Conservation (phyloP, 2,888 invertebrate genomes). For the Villa cingulata region DNA sequence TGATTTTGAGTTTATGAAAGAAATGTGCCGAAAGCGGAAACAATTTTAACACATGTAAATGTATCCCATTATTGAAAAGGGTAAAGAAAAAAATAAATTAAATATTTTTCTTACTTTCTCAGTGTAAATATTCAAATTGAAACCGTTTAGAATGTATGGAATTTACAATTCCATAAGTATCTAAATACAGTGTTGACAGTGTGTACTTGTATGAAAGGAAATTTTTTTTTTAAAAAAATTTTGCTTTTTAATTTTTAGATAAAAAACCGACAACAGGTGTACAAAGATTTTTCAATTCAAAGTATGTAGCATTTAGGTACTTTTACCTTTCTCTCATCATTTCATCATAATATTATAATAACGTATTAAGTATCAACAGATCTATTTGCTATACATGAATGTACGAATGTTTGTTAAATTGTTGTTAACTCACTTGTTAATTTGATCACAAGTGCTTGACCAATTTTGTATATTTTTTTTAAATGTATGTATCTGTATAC, state of each 20-base stretch:
- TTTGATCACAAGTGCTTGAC: neutral
- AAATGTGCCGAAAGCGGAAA: conserved; percentile 15
- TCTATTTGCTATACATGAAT: no score
- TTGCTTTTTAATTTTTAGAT: no score
- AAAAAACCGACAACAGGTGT: neutral
- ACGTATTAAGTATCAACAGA: no score
- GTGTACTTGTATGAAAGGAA: neutral
- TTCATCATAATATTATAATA: neutral
- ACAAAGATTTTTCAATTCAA: neutral
- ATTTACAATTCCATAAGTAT: no score
- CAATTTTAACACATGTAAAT: conserved; percentile 13
- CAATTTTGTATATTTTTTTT: neutral
- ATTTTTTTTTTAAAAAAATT: neutral
- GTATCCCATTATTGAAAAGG: conserved; percentile 1
- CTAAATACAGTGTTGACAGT: no score
- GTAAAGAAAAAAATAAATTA: no score
- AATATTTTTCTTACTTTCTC: no score
- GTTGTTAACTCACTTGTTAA: neutral
- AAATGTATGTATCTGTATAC: no score
- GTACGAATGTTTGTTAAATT: no score
- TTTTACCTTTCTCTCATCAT: neutral
- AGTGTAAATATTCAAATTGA: no score
- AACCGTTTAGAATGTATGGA: no score
- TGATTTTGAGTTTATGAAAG: no score
- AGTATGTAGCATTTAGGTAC: neutral